Percentiles rank a stretch among this genome's conserved stretches.
Evolutionary conservation across 2,888 invertebrate species (phyloP).

Genomic region (Luffia ferchaultella): DNA sequence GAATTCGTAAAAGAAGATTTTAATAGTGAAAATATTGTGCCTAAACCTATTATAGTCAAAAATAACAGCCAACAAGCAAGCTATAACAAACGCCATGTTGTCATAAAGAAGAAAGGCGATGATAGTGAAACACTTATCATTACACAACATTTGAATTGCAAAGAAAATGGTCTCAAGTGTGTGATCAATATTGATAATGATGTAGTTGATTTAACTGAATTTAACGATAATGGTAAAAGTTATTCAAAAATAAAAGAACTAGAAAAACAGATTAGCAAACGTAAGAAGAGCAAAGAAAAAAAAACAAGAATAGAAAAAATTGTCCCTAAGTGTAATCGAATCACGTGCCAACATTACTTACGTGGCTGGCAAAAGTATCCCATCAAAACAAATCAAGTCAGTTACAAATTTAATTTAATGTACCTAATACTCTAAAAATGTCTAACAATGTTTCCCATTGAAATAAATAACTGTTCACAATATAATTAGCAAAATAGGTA

Average conservation of each 20-base stretch:
- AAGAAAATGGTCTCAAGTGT: background rate
- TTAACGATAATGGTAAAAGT: background rate
- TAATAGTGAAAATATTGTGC: no score
- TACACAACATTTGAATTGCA: background rate
- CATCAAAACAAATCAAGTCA: constrained; percentile 8
- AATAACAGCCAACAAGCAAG: background rate
- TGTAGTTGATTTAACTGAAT: background rate
- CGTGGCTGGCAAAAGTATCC: constrained; percentile 3
- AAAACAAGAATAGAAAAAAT: constrained; percentile 2
- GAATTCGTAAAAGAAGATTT: no score
- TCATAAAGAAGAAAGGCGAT: background rate
- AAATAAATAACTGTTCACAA: no score
- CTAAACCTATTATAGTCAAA: background rate
- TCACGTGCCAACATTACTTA: constrained; percentile 12
- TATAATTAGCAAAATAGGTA: no score
- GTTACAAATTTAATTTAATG: no score
- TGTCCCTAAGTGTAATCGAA: background rate
- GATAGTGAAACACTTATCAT: background rate
- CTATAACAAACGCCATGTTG: background rate
- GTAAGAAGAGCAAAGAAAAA: background rate
- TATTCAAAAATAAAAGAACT: background rate
- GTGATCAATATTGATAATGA: background rate
- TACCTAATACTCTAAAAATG: no score
- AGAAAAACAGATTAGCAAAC: background rate
- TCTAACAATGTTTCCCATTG: no score